Evolutionary conservation across 1,140 invertebrate genomes (phyloP).

Genomic region (Laodelphax striatellus): DNA sequence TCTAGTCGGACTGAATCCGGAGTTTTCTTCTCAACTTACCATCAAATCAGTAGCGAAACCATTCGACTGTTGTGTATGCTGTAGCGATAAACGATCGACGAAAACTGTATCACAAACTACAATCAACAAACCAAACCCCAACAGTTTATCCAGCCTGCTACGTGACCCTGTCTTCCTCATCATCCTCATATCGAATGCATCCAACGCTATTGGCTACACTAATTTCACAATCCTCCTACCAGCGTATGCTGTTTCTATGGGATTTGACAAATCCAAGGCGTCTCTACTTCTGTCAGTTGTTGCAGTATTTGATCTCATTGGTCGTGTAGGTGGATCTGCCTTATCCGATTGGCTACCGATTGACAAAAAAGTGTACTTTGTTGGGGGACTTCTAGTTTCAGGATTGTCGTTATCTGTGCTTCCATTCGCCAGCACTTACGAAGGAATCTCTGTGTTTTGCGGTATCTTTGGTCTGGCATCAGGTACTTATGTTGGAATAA

Average conservation of each 20-base stretch:
- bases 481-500: constrained; percentile 75
- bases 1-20: constrained; percentile 60
- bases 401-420: constrained; percentile 56
- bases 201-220: constrained; percentile 73
- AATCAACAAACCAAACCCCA: not conserved
- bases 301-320: constrained; percentile 62
- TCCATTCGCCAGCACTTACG: constrained; percentile 44
- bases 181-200: constrained; percentile 69
- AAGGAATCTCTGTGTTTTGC: constrained; percentile 50
- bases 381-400: constrained; percentile 61
- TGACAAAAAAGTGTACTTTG: constrained; percentile 69
- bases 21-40: constrained; percentile 63
- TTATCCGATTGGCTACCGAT: constrained; percentile 58
- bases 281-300: constrained; percentile 65
- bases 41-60: constrained; percentile 50
- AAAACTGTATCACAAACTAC: not conserved
- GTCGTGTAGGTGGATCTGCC: constrained; percentile 68
- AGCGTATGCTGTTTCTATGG: constrained; percentile 52
- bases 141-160: constrained; percentile 26
- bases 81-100: not conserved
- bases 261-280: constrained; percentile 52
- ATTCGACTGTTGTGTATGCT: constrained; percentile 28
- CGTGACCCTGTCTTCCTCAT: constrained; percentile 69
- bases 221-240: constrained; percentile 74
- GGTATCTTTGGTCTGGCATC: constrained; percentile 66